Percentiles rank a stretch among this genome's conserved stretches.
These are phyloP conservation scores for Drosophila mimetica DNA, from an alignment of 2,888 invertebrate species.

Conservation along the genomic window DNA sequence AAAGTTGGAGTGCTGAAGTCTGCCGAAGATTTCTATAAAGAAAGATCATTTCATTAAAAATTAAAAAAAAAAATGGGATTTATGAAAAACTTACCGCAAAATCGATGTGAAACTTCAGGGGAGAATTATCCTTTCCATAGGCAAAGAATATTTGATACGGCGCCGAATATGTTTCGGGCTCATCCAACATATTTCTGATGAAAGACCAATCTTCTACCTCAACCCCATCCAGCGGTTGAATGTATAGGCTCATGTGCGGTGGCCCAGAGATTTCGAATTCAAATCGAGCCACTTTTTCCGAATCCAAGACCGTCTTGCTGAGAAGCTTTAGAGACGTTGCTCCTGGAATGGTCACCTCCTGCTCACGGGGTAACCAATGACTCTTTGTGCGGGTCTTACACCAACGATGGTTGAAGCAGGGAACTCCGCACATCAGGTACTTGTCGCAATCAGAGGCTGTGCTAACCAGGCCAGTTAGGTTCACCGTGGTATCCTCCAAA, in stretches of 20 bases:
- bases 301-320: conserved; percentile 51
- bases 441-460: conserved; percentile 66
- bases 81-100: conserved; percentile 67
- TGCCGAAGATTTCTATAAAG: conserved; percentile 45
- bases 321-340: conserved; percentile 40
- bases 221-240: conserved; percentile 71
- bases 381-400: conserved; percentile 56
- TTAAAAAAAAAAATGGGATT: too few relatives aligned
- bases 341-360: conserved; percentile 63
- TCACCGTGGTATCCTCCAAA: conserved; percentile 56
- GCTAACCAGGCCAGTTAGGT: conserved; percentile 58
- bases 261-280: conserved; percentile 78
- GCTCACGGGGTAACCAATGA: conserved; percentile 70
- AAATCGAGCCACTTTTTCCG: conserved; percentile 56
- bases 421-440: conserved; percentile 79
- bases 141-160: conserved; percentile 80
- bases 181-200: conserved; percentile 65
- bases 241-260: conserved; percentile 77
- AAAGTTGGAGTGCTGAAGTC: conserved; percentile 66
- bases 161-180: conserved; percentile 59
- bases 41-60: too few relatives aligned
- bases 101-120: conserved; percentile 75
- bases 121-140: conserved; percentile 71
- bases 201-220: conserved; percentile 78
- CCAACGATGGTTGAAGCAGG: conserved; percentile 80